Conservation (phyloP, 2,113 vertebrate genomes). For the Microtus ochrogaster region DNA sequence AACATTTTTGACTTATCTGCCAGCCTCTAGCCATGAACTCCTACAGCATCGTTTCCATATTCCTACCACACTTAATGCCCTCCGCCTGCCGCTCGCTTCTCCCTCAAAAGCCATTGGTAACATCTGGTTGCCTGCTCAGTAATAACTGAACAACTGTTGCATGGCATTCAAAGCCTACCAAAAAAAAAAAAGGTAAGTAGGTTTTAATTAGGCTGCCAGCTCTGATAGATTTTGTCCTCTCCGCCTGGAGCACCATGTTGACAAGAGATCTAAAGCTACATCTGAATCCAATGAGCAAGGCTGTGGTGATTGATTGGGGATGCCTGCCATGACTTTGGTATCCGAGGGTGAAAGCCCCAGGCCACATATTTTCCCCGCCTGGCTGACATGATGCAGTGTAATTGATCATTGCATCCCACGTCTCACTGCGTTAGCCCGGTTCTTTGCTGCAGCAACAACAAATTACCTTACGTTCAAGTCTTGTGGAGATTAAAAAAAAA, state of each 20-base stretch:
- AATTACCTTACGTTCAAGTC: not conserved
- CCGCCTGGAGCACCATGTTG: conserved; percentile 25
- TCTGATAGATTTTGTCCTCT: conserved; percentile 40
- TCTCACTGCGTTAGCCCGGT: not conserved
- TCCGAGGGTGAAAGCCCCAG: not conserved
- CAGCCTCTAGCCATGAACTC: not conserved
- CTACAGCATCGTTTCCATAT: not conserved
- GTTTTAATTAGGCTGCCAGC: conserved; percentile 48
- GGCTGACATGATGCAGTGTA: not conserved
- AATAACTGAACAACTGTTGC: conserved; percentile 40
- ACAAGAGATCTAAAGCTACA: conserved; percentile 59
- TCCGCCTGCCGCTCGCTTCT: not conserved
- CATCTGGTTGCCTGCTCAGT: conserved; percentile 1
- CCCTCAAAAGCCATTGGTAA: not conserved
- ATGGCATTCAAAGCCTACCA: not conserved
- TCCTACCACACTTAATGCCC: not conserved
- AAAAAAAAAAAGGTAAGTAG: conserved; percentile 23
- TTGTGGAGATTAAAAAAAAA: not conserved
- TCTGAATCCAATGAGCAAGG: conserved; percentile 64
- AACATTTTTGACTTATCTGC: not conserved
- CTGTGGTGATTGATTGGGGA: conserved; percentile 38
- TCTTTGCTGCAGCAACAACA: conserved; percentile 1
- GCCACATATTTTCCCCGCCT: not conserved
- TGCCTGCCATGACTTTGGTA: conserved; percentile 20
- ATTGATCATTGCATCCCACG: not conserved